phyloP scores from a whole-genome alignment of 2,113 vertebrate species.

The Pungitius pungitius region DNA sequence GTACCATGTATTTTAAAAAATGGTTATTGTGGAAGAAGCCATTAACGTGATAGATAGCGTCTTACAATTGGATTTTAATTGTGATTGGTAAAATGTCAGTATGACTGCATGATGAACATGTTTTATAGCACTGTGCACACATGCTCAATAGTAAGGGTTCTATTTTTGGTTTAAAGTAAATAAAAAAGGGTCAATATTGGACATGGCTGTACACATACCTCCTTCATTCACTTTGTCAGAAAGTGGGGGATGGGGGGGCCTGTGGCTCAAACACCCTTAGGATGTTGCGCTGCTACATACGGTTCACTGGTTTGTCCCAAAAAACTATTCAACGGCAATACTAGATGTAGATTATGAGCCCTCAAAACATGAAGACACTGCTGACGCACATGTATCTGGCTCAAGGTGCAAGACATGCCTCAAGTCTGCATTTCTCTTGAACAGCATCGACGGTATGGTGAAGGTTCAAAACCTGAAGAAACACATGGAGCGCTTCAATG shows the following conservation, averaged over 20 bases:
- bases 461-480: slow-evolving; percentile 91
- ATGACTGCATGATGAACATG: slow-evolving; percentile 1
- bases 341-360: not conserved
- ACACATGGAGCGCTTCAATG: slow-evolving; percentile 89
- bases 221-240: too few relatives aligned
- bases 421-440: not conserved
- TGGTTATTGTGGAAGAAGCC: slow-evolving; percentile 20
- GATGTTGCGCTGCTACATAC: too few relatives aligned
- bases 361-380: not conserved
- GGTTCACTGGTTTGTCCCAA: too few relatives aligned
- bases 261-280: too few relatives aligned
- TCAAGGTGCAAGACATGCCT: not conserved
- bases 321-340: not conserved
- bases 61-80: slow-evolving; percentile 11
- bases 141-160: not conserved
- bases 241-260: too few relatives aligned
- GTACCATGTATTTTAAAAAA: slow-evolving; percentile 19
- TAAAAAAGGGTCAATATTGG: not conserved
- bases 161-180: not conserved
- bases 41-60: slow-evolving; percentile 32
- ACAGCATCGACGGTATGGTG: slow-evolving; percentile 91
- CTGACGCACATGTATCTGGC: not conserved
- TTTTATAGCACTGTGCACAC: not conserved
- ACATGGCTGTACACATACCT: too few relatives aligned
- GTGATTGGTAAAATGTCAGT: slow-evolving; percentile 19